Percentiles rank a stretch among this genome's conserved stretches.
phyloP scores from a whole-genome alignment of 2,113 vertebrate species.

The Melospiza georgiana region DNA sequence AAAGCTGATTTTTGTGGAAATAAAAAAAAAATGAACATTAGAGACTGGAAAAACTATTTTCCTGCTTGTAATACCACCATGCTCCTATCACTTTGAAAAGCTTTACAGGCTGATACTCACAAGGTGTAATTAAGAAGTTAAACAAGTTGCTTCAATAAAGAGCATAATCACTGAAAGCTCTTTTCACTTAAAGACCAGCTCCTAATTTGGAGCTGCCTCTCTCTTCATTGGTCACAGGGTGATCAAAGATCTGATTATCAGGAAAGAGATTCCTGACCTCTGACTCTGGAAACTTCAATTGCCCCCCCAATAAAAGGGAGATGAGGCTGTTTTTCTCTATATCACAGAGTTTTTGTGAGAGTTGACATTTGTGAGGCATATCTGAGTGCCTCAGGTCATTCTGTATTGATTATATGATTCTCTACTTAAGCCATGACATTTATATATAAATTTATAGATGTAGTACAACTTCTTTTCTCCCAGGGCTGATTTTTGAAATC shows the following conservation, averaged over 20 bases:
- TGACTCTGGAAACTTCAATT: background rate
- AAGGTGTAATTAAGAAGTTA: background rate
- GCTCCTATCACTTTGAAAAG: background rate
- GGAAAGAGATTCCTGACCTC: background rate
- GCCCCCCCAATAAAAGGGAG: rapidly evolving
- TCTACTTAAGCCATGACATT: background rate
- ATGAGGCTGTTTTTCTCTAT: background rate
- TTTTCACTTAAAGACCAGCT: background rate
- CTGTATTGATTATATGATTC: constrained; percentile 4
- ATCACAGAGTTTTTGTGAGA: background rate
- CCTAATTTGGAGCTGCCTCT: background rate
- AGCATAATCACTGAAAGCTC: background rate
- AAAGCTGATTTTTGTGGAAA: background rate
- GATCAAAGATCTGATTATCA: background rate
- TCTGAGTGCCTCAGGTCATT: background rate
- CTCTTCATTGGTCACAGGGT: background rate
- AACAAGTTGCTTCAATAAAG: background rate
- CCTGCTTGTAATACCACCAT: background rate
- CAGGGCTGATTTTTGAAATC: background rate
- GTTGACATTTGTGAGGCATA: background rate
- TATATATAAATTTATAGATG: constrained; percentile 5
- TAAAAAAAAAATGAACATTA: background rate
- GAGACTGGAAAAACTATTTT: background rate
- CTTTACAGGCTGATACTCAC: background rate
- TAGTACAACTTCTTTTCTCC: background rate